Percentiles rank a stretch among this genome's conserved stretches.
Conservation (phyloP, 2,797 vertebrate species). For the Adelosebastes latens region DNA sequence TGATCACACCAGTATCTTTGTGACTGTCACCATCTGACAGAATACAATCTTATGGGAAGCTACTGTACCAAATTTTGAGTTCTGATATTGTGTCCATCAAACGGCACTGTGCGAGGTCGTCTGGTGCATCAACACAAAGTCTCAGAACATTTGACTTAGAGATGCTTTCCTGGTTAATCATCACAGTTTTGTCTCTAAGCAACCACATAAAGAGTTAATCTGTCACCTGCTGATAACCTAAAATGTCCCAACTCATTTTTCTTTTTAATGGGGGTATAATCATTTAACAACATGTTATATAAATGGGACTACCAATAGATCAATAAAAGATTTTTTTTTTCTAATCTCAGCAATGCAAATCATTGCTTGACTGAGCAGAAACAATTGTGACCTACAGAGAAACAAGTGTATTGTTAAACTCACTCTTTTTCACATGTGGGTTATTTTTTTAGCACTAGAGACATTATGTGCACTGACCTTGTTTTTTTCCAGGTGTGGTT, state of each 20-base stretch:
- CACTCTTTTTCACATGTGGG: background rate
- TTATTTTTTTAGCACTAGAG: background rate
- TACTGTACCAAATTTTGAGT: background rate
- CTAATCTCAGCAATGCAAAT: background rate
- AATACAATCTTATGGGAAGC: background rate
- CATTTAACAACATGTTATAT: background rate
- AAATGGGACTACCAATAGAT: background rate
- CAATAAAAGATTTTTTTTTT: background rate
- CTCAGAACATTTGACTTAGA: background rate
- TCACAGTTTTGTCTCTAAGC: background rate
- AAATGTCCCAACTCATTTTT: background rate
- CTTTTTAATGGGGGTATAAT: background rate
- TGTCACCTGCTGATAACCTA: background rate
- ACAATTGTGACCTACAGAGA: background rate
- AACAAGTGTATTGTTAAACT: background rate
- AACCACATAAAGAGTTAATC: background rate
- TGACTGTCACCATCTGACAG: background rate
- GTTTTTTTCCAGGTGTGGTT: slow-evolving; percentile 45
- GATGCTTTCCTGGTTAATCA: background rate
- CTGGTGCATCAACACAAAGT: background rate
- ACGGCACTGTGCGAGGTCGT: background rate
- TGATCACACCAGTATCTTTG: background rate
- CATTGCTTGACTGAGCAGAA: background rate
- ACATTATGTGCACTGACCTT: background rate
- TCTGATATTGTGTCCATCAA: background rate